Base-by-base conservation (phyloP, 2,888 invertebrate species). In the Pyrrhosoma nymphula region DNA sequence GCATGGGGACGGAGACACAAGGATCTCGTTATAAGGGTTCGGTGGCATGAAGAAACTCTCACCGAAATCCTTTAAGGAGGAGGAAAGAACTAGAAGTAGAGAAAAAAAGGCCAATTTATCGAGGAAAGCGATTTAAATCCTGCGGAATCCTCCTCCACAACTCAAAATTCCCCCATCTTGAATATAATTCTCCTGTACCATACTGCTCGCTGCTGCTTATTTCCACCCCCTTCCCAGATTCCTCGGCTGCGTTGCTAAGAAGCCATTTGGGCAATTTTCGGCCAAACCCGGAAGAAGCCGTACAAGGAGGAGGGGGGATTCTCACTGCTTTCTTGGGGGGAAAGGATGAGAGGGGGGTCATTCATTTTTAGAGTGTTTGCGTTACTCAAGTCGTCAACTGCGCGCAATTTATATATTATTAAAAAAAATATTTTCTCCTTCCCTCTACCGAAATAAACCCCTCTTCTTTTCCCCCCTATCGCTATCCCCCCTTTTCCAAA, bases 331-430 rank as follows among this genome's bases (percentile, higher is more conserved):
- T 82, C 82, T 35, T 82, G 12, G 12, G 14, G 3, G 30, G 35
- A 35, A 35, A 23, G 69, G n/a, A 69, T 0, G 3, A 20, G 69
- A 69, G 69, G 35, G 35, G 14, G 82, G 47, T 47, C 35, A 35
- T 82, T 82, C 30, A 35, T 82, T 82, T 82, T 82, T 35, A 82
- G 35, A 30, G 82, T 82, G 82, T 82, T 82, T 35, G 82, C 82
- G 82, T 82, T 82, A 18, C 82, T 82, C 82, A 35, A 82, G 82
- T 82, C 82, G 82, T 82, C 82, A 16, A 82, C 82, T 82, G 82
- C 30, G 82, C 35, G 82, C 12, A 18, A 35, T 82, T 23, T 30
- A 16, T 35, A 82, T 12, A n/a, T 14, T 30, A 82, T 82, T 35
- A 16, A 69, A 60, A 12, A 1, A 69, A 23, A 10, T 14, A 14